Conservation (phyloP, 2,888 invertebrate genomes). For the Leptopilina syphax region DNA sequence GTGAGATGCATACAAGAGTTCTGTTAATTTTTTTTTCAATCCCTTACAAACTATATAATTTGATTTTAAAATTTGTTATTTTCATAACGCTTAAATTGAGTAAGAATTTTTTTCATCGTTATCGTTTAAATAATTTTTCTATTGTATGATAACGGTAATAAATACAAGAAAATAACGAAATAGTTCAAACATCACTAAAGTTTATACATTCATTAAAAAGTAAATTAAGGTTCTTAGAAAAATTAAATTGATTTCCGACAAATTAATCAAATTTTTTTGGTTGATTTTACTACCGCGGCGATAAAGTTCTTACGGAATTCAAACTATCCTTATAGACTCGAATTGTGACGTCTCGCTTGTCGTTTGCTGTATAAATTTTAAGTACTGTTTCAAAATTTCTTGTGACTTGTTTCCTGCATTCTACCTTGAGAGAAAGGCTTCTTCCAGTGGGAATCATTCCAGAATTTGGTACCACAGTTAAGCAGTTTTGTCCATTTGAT, state of each 20-base stretch:
- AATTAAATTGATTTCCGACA: too few relatives aligned
- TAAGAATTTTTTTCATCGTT: background rate
- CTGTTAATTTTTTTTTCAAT: background rate
- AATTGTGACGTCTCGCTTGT: conserved; percentile 28
- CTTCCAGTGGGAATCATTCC: conserved; percentile 41
- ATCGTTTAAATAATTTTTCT: background rate
- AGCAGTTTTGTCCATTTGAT: conserved; percentile 13
- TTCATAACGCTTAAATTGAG: background rate
- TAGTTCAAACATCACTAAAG: too few relatives aligned
- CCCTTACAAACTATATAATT: background rate
- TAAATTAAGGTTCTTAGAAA: too few relatives aligned
- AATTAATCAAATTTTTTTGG: background rate
- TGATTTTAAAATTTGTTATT: conserved; percentile 8
- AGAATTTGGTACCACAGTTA: conserved; percentile 24
- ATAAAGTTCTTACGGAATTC: background rate
- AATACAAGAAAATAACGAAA: too few relatives aligned
- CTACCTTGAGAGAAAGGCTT: conserved; percentile 20
- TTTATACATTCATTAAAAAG: too few relatives aligned
- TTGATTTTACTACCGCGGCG: background rate
- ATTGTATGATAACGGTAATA: too few relatives aligned
- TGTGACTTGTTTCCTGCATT: conserved; percentile 11
- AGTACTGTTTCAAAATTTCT: conserved; percentile 24
- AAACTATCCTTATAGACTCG: background rate
- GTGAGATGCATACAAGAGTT: background rate
- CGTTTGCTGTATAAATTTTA: conserved; percentile 33